Evolutionary conservation across 2,888 invertebrate genomes (phyloP), one percentile per base, ranked within the genome.

Genomic region (Aricia artaxerxes): DNA sequence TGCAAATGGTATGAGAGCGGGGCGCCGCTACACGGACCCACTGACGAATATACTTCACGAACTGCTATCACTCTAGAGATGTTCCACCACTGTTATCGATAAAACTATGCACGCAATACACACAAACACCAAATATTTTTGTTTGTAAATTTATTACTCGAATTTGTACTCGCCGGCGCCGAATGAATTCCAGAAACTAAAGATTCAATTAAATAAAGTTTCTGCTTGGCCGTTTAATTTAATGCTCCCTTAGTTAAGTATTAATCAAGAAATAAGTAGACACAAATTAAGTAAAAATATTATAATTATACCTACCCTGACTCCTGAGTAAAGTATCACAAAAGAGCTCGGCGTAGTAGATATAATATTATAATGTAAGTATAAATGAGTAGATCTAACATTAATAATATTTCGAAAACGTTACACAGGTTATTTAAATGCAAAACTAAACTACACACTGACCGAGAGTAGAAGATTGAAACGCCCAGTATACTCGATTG

Each of bases 1-100:
- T 90, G 86, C 88, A 90, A 88, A 91, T 90, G 89, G 91, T 89
- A 90, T 88, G 90, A 88, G 90, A 88, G 93, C 92, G 92, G 91
- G 91, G 91, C 90, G 92, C 90, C 87, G 91, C 88, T 88, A 88
- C 88, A 91, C 92, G 90, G 90, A 88, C 90, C 90, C 89, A 89
- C 88, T 90, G 90, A 92, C 92, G 90, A 92, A 92, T 91, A 91
- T 92, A 92, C 91, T 92, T 92, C 91, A 91, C 91, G 90, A 92
- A 90, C 91, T 89, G 88, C 89, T 90, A 90, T 91, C 88, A 88
- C 86, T 86, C 84, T 90, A 91, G 91, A 89, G 90, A 89, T 89
- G 88, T 84, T 85, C 85, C 83, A 83, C 84, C 84, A 85, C 82
- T 82, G 35, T 80, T 88, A 83, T 89, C 89, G 89, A 90, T 88